Evolutionary conservation across 2,888 invertebrate species (phyloP).

Genomic region (Lasioglossum oenotherae): DNA sequence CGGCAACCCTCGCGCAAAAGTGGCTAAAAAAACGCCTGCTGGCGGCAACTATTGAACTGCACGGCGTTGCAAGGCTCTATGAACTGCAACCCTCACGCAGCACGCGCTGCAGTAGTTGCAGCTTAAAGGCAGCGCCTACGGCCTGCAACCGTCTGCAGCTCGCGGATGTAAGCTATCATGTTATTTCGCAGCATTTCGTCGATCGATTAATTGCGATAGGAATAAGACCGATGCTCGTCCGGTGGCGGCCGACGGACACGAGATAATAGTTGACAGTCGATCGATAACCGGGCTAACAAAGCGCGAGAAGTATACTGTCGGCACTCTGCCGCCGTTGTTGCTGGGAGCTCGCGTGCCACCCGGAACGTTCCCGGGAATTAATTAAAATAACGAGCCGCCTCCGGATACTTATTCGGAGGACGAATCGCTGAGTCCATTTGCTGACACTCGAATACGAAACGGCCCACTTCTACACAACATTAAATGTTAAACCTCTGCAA

Average conservation of each 20-base stretch:
- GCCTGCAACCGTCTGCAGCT: not conserved
- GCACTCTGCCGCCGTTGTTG: not conserved
- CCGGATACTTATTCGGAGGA: not conserved
- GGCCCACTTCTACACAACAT: not conserved
- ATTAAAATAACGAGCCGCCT: conserved; percentile 3
- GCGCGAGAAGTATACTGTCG: not conserved
- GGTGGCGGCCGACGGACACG: not conserved
- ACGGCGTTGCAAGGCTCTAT: no score
- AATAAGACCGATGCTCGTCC: conserved; percentile 2
- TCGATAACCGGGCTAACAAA: conserved; percentile 11
- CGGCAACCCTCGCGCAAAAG: not conserved
- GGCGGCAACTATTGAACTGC: no score
- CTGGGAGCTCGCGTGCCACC: not conserved
- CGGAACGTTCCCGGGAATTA: not conserved
- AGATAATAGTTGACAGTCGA: conserved; percentile 7
- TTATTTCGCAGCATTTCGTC: not conserved
- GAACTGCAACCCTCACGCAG: not conserved
- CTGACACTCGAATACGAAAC: not conserved
- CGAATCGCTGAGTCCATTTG: not conserved
- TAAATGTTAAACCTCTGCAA: not conserved
- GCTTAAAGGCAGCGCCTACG: not conserved
- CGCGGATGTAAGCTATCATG: not conserved
- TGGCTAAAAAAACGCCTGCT: no score
- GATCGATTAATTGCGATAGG: not conserved
- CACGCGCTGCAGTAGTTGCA: not conserved